A percentile compares a stretch with the other conserved stretches of the same genome.
These are phyloP conservation scores for Melanchra persicariae DNA, from an alignment of 2,888 invertebrate species.

Conservation along the genomic window DNA sequence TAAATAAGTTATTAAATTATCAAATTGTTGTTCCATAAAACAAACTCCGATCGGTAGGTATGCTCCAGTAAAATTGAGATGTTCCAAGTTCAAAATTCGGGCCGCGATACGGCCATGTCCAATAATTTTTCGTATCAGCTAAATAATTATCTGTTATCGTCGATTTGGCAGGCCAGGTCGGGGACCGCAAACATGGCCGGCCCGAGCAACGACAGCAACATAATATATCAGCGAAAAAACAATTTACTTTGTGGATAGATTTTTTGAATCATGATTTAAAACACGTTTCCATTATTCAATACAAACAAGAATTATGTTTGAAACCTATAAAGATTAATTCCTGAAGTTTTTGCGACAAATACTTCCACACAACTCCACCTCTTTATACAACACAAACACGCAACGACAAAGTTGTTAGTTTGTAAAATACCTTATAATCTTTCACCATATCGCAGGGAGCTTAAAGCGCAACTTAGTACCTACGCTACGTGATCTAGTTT, in stretches of 20 bases:
- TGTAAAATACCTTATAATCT: slow-evolving; percentile 66
- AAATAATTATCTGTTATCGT: slow-evolving; percentile 89
- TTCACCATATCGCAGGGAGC: slow-evolving; percentile 63
- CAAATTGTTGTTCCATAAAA: slow-evolving; percentile 58
- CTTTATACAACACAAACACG: slow-evolving; percentile 58
- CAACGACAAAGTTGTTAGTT: slow-evolving; percentile 61
- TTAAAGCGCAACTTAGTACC: slow-evolving; percentile 54
- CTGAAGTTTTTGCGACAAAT: slow-evolving; percentile 61
- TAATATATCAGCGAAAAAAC: slow-evolving; percentile 51
- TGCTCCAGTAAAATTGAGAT: slow-evolving; percentile 81
- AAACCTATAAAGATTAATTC: slow-evolving; percentile 63
- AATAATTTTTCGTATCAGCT: slow-evolving; percentile 87
- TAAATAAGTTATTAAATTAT: slow-evolving; percentile 57
- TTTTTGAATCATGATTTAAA: slow-evolving; percentile 54
- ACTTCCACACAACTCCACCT: slow-evolving; percentile 48
- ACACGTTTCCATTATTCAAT: slow-evolving; percentile 55
- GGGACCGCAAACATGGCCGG: slow-evolving; percentile 84
- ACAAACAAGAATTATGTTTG: slow-evolving; percentile 58
- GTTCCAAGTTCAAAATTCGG: slow-evolving; percentile 84
- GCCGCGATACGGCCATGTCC: slow-evolving; percentile 78
- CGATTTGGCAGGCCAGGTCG: slow-evolving; percentile 82
- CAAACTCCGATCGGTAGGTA: slow-evolving; percentile 53
- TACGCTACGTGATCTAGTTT: slow-evolving; percentile 72
- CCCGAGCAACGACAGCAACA: slow-evolving; percentile 76
- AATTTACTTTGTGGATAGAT: slow-evolving; percentile 42